Percentiles rank a stretch among this genome's conserved stretches.
phyloP scores from a whole-genome alignment of 2,797 vertebrate genomes.

The Sylvia borin region DNA sequence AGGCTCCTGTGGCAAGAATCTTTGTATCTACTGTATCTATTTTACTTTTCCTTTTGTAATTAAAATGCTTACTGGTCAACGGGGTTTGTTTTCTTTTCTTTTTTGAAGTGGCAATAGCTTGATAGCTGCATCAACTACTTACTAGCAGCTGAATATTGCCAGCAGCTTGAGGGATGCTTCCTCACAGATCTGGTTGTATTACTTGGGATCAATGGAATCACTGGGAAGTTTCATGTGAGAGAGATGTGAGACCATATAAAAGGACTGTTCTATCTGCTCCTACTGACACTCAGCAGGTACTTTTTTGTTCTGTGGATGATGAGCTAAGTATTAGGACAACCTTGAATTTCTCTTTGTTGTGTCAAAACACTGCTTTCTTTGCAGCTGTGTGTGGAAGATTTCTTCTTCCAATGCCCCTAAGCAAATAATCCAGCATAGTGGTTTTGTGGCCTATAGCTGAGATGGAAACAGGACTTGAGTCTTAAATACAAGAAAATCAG shows the following conservation, averaged over 20 bases:
- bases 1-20: neutral
- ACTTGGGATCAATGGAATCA: neutral
- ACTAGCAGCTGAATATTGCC: neutral
- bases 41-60: neutral
- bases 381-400: neutral
- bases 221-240: neutral
- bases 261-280: neutral
- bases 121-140: neutral
- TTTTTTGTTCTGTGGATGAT: neutral
- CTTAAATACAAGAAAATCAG: neutral
- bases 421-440: neutral
- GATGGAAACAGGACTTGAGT: neutral
- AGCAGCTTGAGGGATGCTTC: neutral
- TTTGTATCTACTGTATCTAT: neutral
- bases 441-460: conserved; percentile 25
- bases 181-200: neutral
- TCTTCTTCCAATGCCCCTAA: neutral
- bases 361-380: neutral
- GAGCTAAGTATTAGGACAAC: neutral
- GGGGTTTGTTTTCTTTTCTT: neutral
- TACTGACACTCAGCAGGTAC: neutral
- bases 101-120: neutral
- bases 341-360: neutral
- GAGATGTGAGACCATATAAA: neutral
- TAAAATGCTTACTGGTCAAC: neutral